These are phyloP conservation scores for Heliocidaris erythrogramma DNA, from an alignment of 35 echinoderm and acorn worm species.

Conservation along the genomic window DNA sequence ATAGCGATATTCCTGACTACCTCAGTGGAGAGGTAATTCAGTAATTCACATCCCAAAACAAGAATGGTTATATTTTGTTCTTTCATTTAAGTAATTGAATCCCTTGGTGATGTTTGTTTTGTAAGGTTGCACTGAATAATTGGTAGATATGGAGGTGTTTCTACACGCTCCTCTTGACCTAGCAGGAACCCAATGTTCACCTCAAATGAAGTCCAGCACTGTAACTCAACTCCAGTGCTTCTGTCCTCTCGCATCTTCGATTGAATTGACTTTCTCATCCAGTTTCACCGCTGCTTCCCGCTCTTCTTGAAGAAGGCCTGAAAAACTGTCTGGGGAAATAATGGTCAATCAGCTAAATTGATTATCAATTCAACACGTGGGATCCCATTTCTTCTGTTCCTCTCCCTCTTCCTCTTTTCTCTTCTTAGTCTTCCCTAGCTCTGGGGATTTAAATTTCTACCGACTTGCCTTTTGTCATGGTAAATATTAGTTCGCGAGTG, in stretches of 20 bases:
- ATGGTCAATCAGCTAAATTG: slow-evolving; percentile 17
- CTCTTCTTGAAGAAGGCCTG: background rate
- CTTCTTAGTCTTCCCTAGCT: background rate
- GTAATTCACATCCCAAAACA: background rate
- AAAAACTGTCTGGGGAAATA: background rate
- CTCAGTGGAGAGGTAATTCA: background rate
- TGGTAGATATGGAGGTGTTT: background rate
- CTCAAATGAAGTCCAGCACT: background rate
- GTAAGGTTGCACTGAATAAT: background rate
- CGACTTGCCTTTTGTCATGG: background rate
- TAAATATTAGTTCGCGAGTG: slow-evolving; percentile 4
- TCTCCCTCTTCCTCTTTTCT: background rate
- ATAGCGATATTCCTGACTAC: background rate
- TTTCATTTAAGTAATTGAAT: background rate
- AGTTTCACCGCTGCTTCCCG: background rate
- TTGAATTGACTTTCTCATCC: slow-evolving; percentile 11
- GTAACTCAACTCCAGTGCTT: background rate
- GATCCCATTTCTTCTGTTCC: background rate
- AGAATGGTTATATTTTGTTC: background rate
- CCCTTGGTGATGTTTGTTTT: background rate
- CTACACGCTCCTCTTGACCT: background rate
- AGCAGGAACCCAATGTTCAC: background rate
- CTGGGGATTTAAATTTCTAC: background rate
- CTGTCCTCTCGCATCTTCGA: background rate
- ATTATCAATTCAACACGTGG: slow-evolving; percentile 11